Evolutionary conservation across 37 sponge, comb jelly and placozoan species (phyloP).

Genomic region (Oopsacas minuta): DNA sequence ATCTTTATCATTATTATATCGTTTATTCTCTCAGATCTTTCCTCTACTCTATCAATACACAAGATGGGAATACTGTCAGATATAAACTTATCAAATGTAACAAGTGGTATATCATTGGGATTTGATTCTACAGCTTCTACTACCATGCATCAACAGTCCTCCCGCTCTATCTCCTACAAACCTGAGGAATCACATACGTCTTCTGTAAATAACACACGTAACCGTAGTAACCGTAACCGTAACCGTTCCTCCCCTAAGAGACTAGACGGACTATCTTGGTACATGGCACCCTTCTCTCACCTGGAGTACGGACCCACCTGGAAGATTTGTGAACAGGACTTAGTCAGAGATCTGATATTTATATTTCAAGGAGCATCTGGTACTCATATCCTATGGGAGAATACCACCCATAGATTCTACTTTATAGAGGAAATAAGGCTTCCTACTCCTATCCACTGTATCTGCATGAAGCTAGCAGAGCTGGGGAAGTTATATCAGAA

Average conservation of each 20-base stretch:
- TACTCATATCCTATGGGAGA: conserved; percentile 45
- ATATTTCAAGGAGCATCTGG: conserved; percentile 86
- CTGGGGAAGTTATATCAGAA: conserved; percentile 82
- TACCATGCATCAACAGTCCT: background rate
- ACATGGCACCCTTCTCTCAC: background rate
- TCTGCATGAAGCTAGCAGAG: conserved; percentile 75
- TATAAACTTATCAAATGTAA: background rate
- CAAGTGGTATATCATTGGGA: background rate
- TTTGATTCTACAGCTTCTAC: background rate
- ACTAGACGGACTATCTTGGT: background rate
- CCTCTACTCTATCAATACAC: background rate
- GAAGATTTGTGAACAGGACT: conserved; percentile 25
- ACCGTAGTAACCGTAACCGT: background rate
- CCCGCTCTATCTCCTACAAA: background rate
- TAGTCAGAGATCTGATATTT: conserved; percentile 79
- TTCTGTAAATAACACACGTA: background rate
- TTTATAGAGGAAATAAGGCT: conserved; percentile 33
- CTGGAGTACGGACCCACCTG: background rate
- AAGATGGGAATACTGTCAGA: background rate
- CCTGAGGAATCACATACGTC: background rate
- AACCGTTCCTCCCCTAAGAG: background rate
- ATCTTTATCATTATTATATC: background rate
- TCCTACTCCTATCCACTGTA: conserved; percentile 33
- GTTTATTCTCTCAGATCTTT: background rate
- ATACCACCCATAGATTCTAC: conserved; percentile 23